These are phyloP conservation scores for Lasius fuliginosus DNA, from an alignment of 2,888 invertebrate genomes.

Conservation along the genomic window DNA sequence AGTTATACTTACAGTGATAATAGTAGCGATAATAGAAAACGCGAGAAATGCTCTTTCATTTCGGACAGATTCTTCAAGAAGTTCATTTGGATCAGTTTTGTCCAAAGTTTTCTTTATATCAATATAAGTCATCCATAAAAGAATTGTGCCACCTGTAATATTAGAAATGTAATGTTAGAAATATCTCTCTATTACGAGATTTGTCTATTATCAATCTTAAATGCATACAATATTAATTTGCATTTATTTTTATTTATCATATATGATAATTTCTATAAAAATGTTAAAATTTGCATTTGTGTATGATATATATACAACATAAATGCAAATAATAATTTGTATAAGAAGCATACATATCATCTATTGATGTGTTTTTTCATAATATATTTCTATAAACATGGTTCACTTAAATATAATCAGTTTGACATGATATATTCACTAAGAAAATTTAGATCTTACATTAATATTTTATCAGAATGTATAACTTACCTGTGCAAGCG, in stretches of 20 bases:
- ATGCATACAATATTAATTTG: not conserved
- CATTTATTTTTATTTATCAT: not conserved
- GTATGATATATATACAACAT: not conserved
- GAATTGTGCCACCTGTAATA: constrained; percentile 89
- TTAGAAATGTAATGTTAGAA: constrained; percentile 7
- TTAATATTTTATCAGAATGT: constrained; percentile 6
- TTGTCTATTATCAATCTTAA: not conserved
- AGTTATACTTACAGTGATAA: constrained; percentile 92
- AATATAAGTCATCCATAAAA: constrained; percentile 96
- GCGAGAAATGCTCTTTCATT: constrained; percentile 95
- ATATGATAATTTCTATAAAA: constrained; percentile 9
- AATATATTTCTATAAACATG: constrained; percentile 2
- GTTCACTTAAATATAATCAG: not conserved
- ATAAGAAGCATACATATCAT: not conserved
- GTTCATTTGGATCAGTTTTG: constrained; percentile 86
- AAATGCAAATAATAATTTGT: not conserved
- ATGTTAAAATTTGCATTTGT: not conserved
- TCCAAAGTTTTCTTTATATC: constrained; percentile 91
- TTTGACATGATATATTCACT: not conserved
- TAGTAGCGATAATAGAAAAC: constrained; percentile 94
- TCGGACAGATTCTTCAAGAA: constrained; percentile 92
- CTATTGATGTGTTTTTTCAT: not conserved
- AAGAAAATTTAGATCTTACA: not conserved
- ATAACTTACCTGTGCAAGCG: constrained; percentile 90
- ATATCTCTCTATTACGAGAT: not conserved